A percentile compares a stretch with the other conserved stretches of the same genome.
Conservation (phyloP, 2,888 invertebrate genomes). For the Amiota mariae region DNA sequence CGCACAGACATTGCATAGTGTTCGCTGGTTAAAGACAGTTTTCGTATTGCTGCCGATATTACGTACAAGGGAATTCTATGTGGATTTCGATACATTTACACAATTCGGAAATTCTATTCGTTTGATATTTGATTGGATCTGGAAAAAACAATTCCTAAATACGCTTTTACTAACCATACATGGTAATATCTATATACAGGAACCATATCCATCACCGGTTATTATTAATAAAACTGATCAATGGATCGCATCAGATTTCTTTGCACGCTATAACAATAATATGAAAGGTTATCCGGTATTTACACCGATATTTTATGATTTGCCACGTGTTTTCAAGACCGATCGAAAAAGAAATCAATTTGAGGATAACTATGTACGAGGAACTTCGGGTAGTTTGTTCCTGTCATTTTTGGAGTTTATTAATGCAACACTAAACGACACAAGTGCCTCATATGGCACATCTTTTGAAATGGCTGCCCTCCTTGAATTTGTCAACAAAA, state of each 20-base stretch:
- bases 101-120: conserved; percentile 40
- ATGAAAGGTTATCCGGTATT: conserved; percentile 58
- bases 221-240: conserved; percentile 53
- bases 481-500: conserved; percentile 45
- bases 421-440: conserved; percentile 60
- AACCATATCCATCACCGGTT: conserved; percentile 56
- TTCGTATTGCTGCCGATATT: conserved; percentile 57
- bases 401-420: conserved; percentile 53
- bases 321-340: conserved; percentile 62
- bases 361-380: conserved; percentile 46
- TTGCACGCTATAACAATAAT: conserved; percentile 40
- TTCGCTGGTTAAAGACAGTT: conserved; percentile 59
- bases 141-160: conserved; percentile 60
- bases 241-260: conserved; percentile 55
- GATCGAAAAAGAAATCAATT: conserved; percentile 37
- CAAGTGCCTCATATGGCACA: conserved; percentile 29
- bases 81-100: conserved; percentile 33
- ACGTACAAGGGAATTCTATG: conserved; percentile 32
- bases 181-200: conserved; percentile 52
- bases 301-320: conserved; percentile 56
- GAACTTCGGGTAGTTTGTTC: conserved; percentile 59
- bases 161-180: conserved; percentile 55
- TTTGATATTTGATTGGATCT: conserved; percentile 53
- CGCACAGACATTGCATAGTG: conserved; percentile 46
- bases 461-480: conserved; percentile 43